Percentiles rank a stretch among this genome's conserved stretches.
Evolutionary conservation across 2,888 invertebrate species (phyloP).

Genomic region (Aphidoletes aphidimyza): DNA sequence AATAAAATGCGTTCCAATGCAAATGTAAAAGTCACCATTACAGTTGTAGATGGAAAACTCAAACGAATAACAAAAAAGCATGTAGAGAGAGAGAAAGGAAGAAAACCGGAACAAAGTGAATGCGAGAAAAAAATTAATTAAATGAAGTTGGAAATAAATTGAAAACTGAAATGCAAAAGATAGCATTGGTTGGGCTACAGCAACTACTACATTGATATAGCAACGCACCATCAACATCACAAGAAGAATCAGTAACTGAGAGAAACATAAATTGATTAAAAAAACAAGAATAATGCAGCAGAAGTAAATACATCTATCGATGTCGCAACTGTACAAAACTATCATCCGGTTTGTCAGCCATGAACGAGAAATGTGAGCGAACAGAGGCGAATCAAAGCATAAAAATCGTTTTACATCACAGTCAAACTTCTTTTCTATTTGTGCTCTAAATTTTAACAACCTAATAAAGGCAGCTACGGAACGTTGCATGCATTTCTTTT

Average conservation of each 20-base stretch:
- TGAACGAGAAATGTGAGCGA: background rate
- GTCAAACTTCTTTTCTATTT: background rate
- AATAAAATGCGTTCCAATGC: background rate
- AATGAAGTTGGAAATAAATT: slow-evolving; percentile 42
- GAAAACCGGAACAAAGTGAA: background rate
- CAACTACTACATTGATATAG: no score
- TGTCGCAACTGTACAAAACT: background rate
- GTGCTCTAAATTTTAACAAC: background rate
- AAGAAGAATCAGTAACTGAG: no score
- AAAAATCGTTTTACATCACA: slow-evolving; percentile 6
- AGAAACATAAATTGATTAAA: no score
- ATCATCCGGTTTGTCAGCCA: background rate
- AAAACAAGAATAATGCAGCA: no score
- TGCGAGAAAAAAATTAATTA: slow-evolving; percentile 31
- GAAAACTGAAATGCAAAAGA: slow-evolving; percentile 41
- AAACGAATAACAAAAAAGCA: no score
- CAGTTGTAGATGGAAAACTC: background rate
- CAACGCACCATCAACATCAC: no score
- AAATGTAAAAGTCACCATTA: slow-evolving; percentile 30
- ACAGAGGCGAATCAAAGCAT: background rate
- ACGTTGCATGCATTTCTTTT: background rate
- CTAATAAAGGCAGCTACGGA: background rate
- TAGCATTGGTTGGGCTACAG: background rate
- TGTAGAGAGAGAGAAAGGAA: background rate
- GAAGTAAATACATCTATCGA: background rate